Evolutionary conservation across 2,888 invertebrate species (phyloP).

Genomic region (Melipona beecheii): DNA sequence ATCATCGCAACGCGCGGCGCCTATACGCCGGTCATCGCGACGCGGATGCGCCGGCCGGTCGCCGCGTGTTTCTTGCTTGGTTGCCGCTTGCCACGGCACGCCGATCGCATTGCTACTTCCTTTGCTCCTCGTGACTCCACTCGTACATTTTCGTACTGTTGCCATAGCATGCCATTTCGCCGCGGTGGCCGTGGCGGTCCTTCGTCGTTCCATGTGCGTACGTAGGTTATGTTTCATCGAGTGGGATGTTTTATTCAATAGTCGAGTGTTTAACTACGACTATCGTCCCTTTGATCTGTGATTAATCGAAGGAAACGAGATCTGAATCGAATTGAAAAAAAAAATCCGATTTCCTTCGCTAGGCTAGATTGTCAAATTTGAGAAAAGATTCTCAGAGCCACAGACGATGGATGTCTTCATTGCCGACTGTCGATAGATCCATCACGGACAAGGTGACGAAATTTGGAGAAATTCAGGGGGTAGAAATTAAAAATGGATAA

Average conservation of each 20-base stretch:
- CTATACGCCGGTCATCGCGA: conserved; percentile 78
- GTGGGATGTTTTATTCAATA: background rate
- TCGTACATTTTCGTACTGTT: background rate
- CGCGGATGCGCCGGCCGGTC: conserved; percentile 67
- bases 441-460: background rate
- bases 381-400: background rate
- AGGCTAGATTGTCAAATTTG: background rate
- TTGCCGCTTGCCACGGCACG: background rate
- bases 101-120: conserved; percentile 15
- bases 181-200: background rate
- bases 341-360: background rate
- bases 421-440: background rate
- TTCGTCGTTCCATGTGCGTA: background rate
- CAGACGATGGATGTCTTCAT: background rate
- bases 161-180: background rate
- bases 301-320: background rate
- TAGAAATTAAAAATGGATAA: too few species aligned
- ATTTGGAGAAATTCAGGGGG: too few species aligned
- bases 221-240: background rate
- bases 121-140: conserved; percentile 18
- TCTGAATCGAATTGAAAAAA: too few species aligned
- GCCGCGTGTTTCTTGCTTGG: background rate
- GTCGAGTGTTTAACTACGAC: rapidly evolving
- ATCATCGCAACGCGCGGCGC: conserved; percentile 81
- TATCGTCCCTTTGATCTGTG: too few species aligned